These are phyloP conservation scores for Esox niger DNA, from an alignment of 2,113 vertebrate species.

Conservation along the genomic window DNA sequence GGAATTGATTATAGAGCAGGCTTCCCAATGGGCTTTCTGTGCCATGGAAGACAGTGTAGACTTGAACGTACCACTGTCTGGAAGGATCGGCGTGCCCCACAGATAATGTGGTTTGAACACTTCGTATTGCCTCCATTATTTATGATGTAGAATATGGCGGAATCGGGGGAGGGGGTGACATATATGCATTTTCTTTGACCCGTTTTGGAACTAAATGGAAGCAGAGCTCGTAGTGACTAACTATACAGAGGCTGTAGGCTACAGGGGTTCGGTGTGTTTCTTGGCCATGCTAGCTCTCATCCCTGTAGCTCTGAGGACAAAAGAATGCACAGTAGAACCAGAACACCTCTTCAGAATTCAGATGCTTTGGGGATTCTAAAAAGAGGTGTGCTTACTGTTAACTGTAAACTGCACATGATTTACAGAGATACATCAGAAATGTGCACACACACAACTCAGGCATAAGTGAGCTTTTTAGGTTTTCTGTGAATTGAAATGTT, in stretches of 20 bases:
- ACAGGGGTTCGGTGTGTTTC: conserved; percentile 24
- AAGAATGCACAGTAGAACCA: conserved; percentile 1
- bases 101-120: not conserved
- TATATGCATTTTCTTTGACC: conserved; percentile 35
- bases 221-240: conserved; percentile 11
- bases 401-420: too few relatives aligned
- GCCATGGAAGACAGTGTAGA: conserved; percentile 45
- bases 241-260: conserved; percentile 6
- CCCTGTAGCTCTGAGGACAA: not conserved
- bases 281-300: conserved; percentile 10
- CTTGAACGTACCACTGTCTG: not conserved
- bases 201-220: conserved; percentile 19
- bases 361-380: not conserved
- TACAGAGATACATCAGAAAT: too few relatives aligned
- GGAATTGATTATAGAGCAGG: conserved; percentile 66
- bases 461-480: too few relatives aligned
- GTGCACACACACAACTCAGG: too few relatives aligned
- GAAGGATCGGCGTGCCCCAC: not conserved
- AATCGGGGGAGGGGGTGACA: conserved; percentile 11
- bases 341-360: not conserved
- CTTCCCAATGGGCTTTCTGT: conserved; percentile 59
- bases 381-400: not conserved
- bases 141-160: not conserved
- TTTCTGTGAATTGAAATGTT: too few relatives aligned
- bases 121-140: not conserved